Conservation (phyloP, 2,113 vertebrate species). For the Pipra filicauda region DNA sequence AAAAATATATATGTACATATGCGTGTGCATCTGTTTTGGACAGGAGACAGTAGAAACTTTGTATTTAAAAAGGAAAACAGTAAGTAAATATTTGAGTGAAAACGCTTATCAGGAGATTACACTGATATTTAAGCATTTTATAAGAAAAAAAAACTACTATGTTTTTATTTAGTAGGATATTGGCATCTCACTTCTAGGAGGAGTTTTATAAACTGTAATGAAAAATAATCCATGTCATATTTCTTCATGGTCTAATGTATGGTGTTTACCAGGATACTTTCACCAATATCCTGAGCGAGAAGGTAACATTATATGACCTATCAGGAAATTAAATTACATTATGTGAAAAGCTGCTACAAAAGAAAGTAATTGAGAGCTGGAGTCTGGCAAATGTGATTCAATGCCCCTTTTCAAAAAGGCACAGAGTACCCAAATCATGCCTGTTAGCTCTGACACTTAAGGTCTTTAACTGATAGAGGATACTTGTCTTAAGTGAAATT, state of each 20-base stretch:
- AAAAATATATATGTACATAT: background rate
- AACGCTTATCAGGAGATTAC: background rate
- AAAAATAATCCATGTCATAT: background rate
- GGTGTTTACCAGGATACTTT: background rate
- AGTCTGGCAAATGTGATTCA: background rate
- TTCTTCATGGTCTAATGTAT: background rate
- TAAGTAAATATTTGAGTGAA: background rate
- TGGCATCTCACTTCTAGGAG: background rate
- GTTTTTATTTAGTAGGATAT: background rate
- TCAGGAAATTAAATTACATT: background rate
- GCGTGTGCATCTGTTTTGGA: background rate
- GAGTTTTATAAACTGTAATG: background rate
- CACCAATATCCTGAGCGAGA: background rate
- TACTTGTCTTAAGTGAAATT: background rate
- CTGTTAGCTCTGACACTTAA: background rate
- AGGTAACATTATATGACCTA: background rate
- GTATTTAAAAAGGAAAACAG: background rate
- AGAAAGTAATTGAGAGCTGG: background rate
- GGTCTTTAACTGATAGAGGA: background rate
- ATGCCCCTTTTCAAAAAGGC: background rate
- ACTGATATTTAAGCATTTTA: background rate
- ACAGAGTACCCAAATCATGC: rapidly evolving
- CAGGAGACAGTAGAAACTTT: background rate
- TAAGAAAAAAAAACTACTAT: background rate
- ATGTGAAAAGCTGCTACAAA: background rate